Percentiles rank a stretch among this genome's conserved stretches.
Conservation (phyloP, 2,797 vertebrate genomes). For the Dendrocincla tyrannina region DNA sequence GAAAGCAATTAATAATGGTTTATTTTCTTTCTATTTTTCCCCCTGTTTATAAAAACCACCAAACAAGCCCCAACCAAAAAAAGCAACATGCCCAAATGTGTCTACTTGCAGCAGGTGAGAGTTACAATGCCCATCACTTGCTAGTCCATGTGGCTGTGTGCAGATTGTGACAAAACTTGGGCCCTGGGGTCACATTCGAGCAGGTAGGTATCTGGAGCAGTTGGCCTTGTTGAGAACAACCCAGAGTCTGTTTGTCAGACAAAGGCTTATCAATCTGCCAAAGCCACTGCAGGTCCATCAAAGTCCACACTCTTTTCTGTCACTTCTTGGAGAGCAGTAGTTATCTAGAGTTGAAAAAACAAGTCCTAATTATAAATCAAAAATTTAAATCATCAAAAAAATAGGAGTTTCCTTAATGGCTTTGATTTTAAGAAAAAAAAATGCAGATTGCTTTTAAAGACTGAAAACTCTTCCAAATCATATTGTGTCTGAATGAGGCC, state of each 20-base stretch:
- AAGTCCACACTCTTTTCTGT: background rate
- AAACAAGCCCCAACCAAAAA: background rate
- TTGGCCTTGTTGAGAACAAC: background rate
- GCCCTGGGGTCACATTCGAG: background rate
- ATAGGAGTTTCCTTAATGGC: background rate
- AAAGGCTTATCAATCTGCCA: background rate
- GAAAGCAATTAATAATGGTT: background rate
- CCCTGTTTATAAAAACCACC: background rate
- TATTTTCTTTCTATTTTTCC: background rate
- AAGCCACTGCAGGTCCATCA: background rate
- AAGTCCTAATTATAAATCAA: background rate
- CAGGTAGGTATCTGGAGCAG: background rate
- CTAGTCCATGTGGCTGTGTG: background rate
- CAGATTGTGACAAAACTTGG: background rate
- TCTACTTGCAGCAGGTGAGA: background rate
- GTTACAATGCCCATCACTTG: background rate
- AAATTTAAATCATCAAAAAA: background rate
- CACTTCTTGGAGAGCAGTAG: background rate
- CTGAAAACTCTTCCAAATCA: background rate
- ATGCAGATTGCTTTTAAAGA: background rate
- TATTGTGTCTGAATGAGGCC: background rate
- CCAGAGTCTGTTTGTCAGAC: background rate
- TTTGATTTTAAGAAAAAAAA: background rate
- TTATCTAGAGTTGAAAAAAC: background rate
- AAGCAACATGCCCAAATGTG: background rate